These are phyloP conservation scores for Tretioscincus oriximinensis DNA, from an alignment of 2,113 vertebrate species.

Conservation along the genomic window DNA sequence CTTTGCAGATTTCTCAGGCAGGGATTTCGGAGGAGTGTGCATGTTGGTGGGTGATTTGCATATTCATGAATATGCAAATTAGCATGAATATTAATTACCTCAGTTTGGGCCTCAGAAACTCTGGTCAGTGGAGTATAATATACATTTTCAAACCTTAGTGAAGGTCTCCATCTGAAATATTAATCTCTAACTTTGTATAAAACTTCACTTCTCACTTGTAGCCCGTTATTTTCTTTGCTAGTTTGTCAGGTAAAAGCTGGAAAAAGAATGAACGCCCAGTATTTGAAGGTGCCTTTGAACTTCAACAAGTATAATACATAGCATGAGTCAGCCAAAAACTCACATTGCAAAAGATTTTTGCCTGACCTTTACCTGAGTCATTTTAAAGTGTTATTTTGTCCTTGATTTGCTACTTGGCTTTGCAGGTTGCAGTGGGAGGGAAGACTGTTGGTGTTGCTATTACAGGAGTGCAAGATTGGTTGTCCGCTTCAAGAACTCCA, in stretches of 20 bases:
- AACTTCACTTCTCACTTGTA: background rate
- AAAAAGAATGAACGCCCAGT: background rate
- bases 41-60: too few relatives aligned
- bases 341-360: background rate
- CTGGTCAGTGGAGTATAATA: too few relatives aligned
- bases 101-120: too few relatives aligned
- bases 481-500: background rate
- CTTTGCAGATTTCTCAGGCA: too few relatives aligned
- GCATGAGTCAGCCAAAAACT: background rate
- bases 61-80: too few relatives aligned
- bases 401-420: constrained; percentile 6
- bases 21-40: too few relatives aligned
- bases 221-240: background rate
- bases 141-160: too few relatives aligned
- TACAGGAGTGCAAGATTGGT: background rate
- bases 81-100: too few relatives aligned
- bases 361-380: constrained; percentile 5
- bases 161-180: too few relatives aligned
- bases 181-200: too few relatives aligned
- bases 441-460: background rate
- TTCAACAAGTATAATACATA: background rate
- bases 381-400: constrained; percentile 4
- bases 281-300: background rate
- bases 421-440: background rate
- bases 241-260: background rate